Base-by-base conservation (phyloP, 1,140 invertebrate genomes). In the Samia ricini region DNA sequence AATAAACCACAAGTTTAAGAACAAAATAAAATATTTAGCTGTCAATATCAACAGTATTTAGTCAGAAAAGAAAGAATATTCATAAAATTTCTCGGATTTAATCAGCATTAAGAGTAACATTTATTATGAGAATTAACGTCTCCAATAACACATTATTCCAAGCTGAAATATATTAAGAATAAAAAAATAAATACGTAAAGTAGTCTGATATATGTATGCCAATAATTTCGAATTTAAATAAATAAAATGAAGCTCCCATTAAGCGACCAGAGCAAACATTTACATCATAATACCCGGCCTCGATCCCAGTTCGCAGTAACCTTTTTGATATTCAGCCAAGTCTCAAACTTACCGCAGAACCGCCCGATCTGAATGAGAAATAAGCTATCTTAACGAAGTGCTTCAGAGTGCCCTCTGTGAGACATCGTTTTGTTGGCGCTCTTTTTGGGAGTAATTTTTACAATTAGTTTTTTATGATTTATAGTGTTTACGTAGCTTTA, bases 301-400 rank as follows among this genome's bases (percentile, higher is more conserved):
- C 52, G 52, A 55, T 42, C 33, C 33, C 4, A 15, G 52, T 22
- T 22, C 50, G 21, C 50, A 55, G 24, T 55, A 24, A 24, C 52
- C 52, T 63, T 10, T 63, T 63, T 48, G 36, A 60, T 55, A 55
- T 56, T 56, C 51, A 56, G 51, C 21, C 18, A 23, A 42, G 22
- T 57, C 56, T 59, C 18, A 51, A 58, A 52, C 24, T 63, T 64
- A 52, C 19, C 36, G 33, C 33, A 42, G 33, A 42, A 42, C 29
- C 2, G 19, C 8, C 23, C 56, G 24, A 18, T 55, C 20, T 55
- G 57, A 64, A 60, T 64, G 36, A 48, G 33, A 42, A 42, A 42
- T 60, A 60, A 56, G 50, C 29, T 22, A 20, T 48, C 50, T 49
- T 64, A 55, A 60, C 33, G 36, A 64, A 60, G 54, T 57, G 50